Evolutionary conservation across 2,888 invertebrate species (phyloP), one percentile per base, ranked within the genome.

Genomic region (Tetanocera ferruginea): DNA sequence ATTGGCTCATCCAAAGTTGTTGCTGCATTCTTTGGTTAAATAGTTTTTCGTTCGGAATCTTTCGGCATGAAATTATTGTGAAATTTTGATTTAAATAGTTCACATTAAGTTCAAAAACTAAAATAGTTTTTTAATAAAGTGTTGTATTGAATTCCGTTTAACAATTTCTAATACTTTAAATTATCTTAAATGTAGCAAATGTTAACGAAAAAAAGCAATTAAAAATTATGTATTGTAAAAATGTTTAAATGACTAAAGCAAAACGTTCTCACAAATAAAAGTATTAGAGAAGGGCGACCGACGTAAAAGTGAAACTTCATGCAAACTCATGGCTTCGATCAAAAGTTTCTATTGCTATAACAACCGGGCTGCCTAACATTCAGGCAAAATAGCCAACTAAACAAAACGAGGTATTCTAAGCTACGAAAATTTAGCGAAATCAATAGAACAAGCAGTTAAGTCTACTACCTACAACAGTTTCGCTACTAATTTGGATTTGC

Each of bases 331-430:
- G 37, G 23, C 34, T 75, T 37, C 55, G 75, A 66, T 52, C 55
- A 34, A 67, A 25, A 55, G 17, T 66, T 8, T 17, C 64, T 25
- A 67, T 75, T 67, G 37, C 75, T 52, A 75, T 75, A 75, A 75
- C 75, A 66, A 75, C 75, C 60, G 55, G 28, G n/a, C 55, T 67
- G 25, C 37, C 66, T 55, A 75, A 66, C 75, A 74, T 31, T 67
- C 55, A 49, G 51, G 28, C 51, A 28, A 31, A 64, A 28, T 19
- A 55, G 8, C 64, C 64, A 64, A 31, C 64, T 31, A 64, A 23
- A 19, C 37, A 66, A n/a, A 34, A 6, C 60, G 5, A 37, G 37
- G 67, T 43, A 17, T 25, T 60, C 23, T 14, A 23, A 34, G 37
- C 43, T 19, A n/a, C 60, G 28, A 60, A 60, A 25, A 25, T 14